phyloP scores from a whole-genome alignment of 2,797 vertebrate species.

The Tokudaia tokunoshimensis region DNA sequence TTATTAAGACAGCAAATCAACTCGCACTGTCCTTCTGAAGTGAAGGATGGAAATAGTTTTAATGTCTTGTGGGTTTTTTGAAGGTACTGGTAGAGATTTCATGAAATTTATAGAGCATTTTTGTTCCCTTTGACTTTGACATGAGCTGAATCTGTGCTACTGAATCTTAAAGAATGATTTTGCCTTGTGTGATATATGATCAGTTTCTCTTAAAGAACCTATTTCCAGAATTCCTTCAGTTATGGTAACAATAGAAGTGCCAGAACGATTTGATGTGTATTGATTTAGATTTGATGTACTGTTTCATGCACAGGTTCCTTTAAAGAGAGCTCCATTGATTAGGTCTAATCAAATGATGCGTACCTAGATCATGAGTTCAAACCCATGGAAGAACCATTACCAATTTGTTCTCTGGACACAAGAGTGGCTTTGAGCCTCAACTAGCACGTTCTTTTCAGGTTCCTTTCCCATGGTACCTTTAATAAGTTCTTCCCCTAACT shows the following conservation, averaged over 20 bases:
- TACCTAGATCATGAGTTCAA: conserved; percentile 28
- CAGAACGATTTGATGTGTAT: neutral
- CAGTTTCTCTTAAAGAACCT: neutral
- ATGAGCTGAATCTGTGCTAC: neutral
- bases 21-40: conserved; percentile 14
- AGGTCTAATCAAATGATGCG: conserved; percentile 52
- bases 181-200: neutral
- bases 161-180: conserved; percentile 16
- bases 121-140: neutral
- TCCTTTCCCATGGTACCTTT: neutral
- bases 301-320: neutral
- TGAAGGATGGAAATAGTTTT: neutral
- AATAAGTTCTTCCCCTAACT: neutral
- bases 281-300: neutral
- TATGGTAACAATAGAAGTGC: neutral
- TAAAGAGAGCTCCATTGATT: conserved; percentile 47
- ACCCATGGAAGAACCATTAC: conserved; percentile 48
- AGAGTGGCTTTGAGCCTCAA: conserved; percentile 10
- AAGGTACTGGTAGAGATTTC: neutral
- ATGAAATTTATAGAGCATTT: neutral
- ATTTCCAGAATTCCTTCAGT: neutral
- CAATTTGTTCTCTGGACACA: conserved; percentile 32
- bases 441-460: neutral
- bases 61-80: conserved; percentile 16
- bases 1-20: neutral